Conservation (phyloP, 2,797 vertebrate genomes). For the Anisognathus igniventris region DNA sequence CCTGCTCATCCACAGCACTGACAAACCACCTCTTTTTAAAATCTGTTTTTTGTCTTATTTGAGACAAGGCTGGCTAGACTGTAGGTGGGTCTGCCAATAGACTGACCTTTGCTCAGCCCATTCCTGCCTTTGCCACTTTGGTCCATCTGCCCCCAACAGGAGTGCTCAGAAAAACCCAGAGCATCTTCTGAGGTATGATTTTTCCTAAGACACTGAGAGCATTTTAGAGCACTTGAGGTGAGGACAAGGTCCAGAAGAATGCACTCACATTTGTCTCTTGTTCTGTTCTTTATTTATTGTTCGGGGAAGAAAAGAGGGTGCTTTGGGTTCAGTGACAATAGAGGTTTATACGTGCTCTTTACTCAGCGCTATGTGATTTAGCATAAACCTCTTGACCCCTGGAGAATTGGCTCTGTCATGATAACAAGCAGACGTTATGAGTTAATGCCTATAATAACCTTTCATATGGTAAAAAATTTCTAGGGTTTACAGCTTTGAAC, state of each 20-base stretch:
- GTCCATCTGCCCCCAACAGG: background rate
- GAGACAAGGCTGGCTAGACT: background rate
- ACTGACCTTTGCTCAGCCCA: background rate
- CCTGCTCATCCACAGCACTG: background rate
- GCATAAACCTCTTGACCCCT: background rate
- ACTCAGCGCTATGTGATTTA: background rate
- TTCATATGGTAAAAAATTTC: conserved; percentile 71
- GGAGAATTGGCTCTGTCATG: background rate
- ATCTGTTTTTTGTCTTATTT: background rate
- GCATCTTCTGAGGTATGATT: background rate
- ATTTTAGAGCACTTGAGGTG: background rate
- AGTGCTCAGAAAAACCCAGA: background rate
- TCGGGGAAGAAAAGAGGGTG: background rate
- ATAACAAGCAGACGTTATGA: background rate
- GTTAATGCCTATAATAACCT: conserved; percentile 56
- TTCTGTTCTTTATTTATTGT: background rate
- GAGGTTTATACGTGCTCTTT: background rate
- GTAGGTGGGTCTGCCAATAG: rapidly evolving
- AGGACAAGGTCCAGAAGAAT: background rate
- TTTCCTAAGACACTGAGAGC: background rate
- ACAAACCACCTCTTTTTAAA: background rate
- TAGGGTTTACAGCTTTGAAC: conserved; percentile 76
- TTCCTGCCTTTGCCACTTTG: background rate
- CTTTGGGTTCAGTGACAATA: conserved; percentile 1
- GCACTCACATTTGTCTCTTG: background rate